These are phyloP conservation scores for Melinaea marsaeus DNA, from an alignment of 2,888 invertebrate species.

Conservation along the genomic window DNA sequence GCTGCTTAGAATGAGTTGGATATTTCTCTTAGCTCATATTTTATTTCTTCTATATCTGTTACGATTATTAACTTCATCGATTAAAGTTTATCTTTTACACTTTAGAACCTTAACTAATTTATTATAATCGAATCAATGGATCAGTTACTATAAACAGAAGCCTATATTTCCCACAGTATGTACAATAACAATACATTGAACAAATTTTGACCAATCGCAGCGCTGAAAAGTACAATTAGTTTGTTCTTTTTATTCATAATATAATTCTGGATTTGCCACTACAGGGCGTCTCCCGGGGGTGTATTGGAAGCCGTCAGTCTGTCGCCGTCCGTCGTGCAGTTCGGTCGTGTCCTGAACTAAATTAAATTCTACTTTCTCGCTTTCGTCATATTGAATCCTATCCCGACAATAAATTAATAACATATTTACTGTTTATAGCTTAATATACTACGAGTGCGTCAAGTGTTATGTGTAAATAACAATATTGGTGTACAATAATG, in stretches of 20 bases:
- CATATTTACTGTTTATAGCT: too few species aligned
- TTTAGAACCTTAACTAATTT: too few species aligned
- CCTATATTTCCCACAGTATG: too few species aligned
- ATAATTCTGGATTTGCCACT: slow-evolving; percentile 30
- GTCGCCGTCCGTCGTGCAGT: slow-evolving; percentile 42
- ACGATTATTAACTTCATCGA: too few species aligned
- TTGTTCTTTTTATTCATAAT: slow-evolving; percentile 18
- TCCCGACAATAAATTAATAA: neutral
- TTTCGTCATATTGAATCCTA: neutral
- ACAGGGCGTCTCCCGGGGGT: slow-evolving; percentile 32
- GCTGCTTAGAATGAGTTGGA: too few species aligned
- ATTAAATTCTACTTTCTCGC: neutral
- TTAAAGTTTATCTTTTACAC: too few species aligned
- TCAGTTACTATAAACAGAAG: too few species aligned
- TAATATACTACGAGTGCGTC: neutral
- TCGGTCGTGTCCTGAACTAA: slow-evolving; percentile 32
- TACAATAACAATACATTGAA: too few species aligned
- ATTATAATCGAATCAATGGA: too few species aligned
- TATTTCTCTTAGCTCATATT: too few species aligned
- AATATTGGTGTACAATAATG: slow-evolving; percentile 2
- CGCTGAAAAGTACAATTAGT: slow-evolving; percentile 14
- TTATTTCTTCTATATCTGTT: too few species aligned
- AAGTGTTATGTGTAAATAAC: slow-evolving; percentile 9
- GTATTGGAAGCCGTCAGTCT: slow-evolving; percentile 42
- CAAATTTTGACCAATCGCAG: slow-evolving; percentile 4